phyloP scores from a whole-genome alignment of 2,888 invertebrate genomes.

The Operophtera brumata region DNA sequence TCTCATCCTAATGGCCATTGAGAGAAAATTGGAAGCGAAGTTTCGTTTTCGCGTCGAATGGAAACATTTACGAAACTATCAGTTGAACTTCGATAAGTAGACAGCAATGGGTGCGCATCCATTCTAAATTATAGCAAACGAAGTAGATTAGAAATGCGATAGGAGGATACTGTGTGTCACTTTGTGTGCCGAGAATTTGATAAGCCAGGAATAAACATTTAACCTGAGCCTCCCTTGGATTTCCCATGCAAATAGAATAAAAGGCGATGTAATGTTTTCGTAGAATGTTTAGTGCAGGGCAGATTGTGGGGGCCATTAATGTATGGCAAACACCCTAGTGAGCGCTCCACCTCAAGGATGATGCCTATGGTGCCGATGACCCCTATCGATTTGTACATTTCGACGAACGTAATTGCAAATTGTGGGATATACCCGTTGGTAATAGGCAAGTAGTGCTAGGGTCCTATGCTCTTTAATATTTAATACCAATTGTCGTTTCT shows the following conservation, averaged over 20 bases:
- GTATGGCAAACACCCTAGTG: conserved; percentile 68
- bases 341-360: conserved; percentile 71
- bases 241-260: conserved; percentile 35
- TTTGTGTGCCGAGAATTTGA: conserved; percentile 3
- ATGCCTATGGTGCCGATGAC: conserved; percentile 77
- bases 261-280: conserved; percentile 40
- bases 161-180: neutral
- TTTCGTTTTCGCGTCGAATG: conserved; percentile 66
- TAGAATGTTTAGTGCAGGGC: conserved; percentile 63
- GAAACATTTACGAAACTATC: conserved; percentile 54
- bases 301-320: conserved; percentile 56
- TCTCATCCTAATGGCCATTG: conserved; percentile 80
- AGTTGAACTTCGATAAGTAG: conserved; percentile 46
- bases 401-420: conserved; percentile 71
- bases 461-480: conserved; percentile 35
- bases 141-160: conserved; percentile 21
- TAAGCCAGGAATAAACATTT: conserved; percentile 16
- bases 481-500: conserved; percentile 25
- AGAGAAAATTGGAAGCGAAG: conserved; percentile 79
- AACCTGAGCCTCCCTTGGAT: conserved; percentile 23
- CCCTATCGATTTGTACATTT: conserved; percentile 74
- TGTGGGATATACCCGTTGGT: conserved; percentile 37
- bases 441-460: conserved; percentile 22
- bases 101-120: conserved; percentile 38
- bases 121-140: conserved; percentile 29